phyloP scores from a whole-genome alignment of 2,113 vertebrate species.

The human region DNA sequence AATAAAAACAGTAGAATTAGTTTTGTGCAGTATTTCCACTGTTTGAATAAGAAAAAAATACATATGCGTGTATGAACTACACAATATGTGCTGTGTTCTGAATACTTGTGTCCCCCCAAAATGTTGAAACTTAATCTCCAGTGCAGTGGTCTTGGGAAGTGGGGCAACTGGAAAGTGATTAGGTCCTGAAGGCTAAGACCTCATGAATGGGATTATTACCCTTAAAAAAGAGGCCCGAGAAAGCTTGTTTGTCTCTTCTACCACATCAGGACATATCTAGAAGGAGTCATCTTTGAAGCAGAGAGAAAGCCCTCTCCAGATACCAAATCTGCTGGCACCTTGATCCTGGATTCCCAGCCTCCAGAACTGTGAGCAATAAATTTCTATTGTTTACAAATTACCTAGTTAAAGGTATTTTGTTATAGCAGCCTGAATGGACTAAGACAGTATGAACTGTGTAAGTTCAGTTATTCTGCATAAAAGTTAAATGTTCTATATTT shows the following conservation, averaged over 20 bases:
- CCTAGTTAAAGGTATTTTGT: too few species aligned
- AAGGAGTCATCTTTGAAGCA: neutral
- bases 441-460: neutral
- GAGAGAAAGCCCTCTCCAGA: neutral
- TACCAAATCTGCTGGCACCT: neutral
- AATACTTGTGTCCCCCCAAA: neutral
- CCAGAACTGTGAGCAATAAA: too few species aligned
- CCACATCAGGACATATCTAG: neutral
- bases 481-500: neutral
- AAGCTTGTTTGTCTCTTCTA: neutral
- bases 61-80: neutral
- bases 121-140: neutral
- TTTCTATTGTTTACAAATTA: neutral
- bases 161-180: neutral
- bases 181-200: too few species aligned
- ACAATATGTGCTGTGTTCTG: neutral
- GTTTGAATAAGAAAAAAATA: neutral
- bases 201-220: neutral
- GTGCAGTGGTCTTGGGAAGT: neutral
- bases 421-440: neutral
- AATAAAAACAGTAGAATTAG: neutral
- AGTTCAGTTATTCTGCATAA: neutral
- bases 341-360: neutral
- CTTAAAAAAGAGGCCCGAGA: neutral
- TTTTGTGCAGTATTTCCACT: neutral